Base-by-base conservation (phyloP, 2,888 invertebrate genomes). In the Rambutsinella grinnellia region DNA sequence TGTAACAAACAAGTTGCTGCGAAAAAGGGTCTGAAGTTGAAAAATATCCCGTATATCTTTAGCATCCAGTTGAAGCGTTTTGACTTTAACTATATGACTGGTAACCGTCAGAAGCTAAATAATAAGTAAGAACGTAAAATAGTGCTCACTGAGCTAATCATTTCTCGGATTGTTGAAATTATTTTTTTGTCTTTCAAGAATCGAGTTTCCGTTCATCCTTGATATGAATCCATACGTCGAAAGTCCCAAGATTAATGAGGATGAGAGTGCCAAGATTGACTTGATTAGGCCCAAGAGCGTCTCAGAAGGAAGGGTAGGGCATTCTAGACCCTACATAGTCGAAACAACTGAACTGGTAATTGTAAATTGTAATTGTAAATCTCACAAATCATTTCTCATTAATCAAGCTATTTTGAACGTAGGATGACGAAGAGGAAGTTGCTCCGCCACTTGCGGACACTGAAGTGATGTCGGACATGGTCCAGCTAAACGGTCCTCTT, bases 1-100 rank as follows among this genome's bases (percentile, higher is more conserved):
- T 96, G 96, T 87, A 90, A 93, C 84, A 93, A 93, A 86, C 94
- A 94, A 85, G 94, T 94, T 85, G 92, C 95, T 86, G 95, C 95
- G 17, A 94, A 95, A 85, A 96, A 96, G 88, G 95, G 96, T 47
- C 88, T 96, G 61, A 94, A 94, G 86, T 95, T 96, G 86, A 91
- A 91, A 21, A 91, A 92, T 81, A 94, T 96, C 86, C 95, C 96
- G 0, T 95, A 96, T 86, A 89, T 96, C 77, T 87, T 96, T 57
- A 94, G 94, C 0, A 88, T 96, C 82, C 95, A 95, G 86, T 88
- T 96, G 84, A 96, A 95, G 86, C 89, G 96, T 76, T 96, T 96
- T 86, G 95, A 95, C 87, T 96, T 95, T 86, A 95, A 96, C 28
- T 65, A 57, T 36, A 58, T 56, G 13, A 67, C 67, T n/a, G 72